Evolutionary conservation across 2,797 vertebrate genomes (phyloP).

Genomic region (Smutsia gigantea): DNA sequence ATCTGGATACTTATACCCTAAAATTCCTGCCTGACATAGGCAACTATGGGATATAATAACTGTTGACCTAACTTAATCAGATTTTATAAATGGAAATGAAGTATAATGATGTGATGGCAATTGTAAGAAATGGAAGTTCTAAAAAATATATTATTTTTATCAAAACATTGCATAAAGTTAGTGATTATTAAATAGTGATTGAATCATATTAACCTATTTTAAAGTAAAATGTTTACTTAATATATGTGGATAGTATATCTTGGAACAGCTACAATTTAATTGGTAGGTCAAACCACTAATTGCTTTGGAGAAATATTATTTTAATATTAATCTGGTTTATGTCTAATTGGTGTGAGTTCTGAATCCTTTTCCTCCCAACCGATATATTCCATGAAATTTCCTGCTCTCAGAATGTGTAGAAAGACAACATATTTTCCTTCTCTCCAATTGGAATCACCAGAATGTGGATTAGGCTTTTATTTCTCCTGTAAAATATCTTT

Average conservation of each 20-base stretch:
- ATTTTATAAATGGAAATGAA: conserved; percentile 20
- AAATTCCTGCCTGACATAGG: not conserved
- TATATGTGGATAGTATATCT: not conserved
- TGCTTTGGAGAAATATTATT: not conserved
- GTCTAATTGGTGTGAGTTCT: not conserved
- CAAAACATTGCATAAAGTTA: not conserved
- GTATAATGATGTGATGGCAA: not conserved
- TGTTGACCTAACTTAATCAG: not conserved
- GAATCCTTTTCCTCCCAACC: not conserved
- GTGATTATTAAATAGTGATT: not conserved
- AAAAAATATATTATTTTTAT: not conserved
- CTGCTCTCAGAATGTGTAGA: not conserved
- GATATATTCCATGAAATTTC: not conserved
- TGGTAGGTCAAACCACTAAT: not conserved
- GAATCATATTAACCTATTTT: not conserved
- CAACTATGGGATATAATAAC: not conserved
- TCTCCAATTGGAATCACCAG: not conserved
- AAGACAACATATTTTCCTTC: not conserved
- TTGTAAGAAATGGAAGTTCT: not conserved
- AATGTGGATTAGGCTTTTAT: not conserved
- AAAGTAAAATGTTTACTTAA: not conserved
- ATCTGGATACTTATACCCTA: not conserved
- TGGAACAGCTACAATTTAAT: not conserved
- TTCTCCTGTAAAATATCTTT: conserved; percentile 36
- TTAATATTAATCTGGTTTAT: not conserved